These are phyloP conservation scores for Andricus quercusramuli DNA, from an alignment of 2,888 invertebrate species.

Conservation along the genomic window DNA sequence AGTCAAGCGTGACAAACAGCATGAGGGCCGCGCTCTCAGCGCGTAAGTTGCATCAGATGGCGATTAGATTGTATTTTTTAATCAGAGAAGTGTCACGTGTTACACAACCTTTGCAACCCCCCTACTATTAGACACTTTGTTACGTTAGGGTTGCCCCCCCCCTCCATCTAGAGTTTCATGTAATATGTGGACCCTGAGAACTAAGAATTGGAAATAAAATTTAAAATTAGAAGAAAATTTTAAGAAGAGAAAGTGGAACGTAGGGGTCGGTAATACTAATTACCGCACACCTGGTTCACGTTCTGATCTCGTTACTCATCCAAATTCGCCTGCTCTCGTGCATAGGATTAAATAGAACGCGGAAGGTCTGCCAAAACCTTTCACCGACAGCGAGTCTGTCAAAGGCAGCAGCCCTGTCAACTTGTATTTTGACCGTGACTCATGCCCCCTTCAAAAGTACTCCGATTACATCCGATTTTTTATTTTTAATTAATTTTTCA, in stretches of 20 bases:
- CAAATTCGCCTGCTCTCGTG: slow-evolving; percentile 48
- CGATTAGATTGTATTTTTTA: too few species aligned
- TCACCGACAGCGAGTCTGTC: slow-evolving; percentile 49
- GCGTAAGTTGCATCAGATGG: too few species aligned
- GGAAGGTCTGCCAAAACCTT: slow-evolving; percentile 65
- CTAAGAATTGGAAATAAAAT: not conserved
- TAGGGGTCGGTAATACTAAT: slow-evolving; percentile 42
- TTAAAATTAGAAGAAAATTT: slow-evolving; percentile 17
- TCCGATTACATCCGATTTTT: not conserved
- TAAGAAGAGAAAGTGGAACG: slow-evolving; percentile 38
- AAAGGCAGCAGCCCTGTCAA: slow-evolving; percentile 52
- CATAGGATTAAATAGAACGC: slow-evolving; percentile 59
- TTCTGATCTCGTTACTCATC: slow-evolving; percentile 55
- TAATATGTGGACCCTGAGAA: too few species aligned
- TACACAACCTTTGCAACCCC: too few species aligned
- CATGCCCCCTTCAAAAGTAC: slow-evolving; percentile 31
- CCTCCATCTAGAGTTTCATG: too few species aligned
- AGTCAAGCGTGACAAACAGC: too few species aligned
- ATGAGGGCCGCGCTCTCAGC: too few species aligned
- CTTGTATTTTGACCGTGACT: slow-evolving; percentile 48
- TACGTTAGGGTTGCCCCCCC: too few species aligned
- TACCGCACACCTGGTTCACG: slow-evolving; percentile 46
- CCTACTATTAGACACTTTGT: too few species aligned
- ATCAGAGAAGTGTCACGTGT: too few species aligned
- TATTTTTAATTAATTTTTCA: not conserved